phyloP scores from a whole-genome alignment of 1,140 invertebrate species.

The Drosophila hydei region DNA sequence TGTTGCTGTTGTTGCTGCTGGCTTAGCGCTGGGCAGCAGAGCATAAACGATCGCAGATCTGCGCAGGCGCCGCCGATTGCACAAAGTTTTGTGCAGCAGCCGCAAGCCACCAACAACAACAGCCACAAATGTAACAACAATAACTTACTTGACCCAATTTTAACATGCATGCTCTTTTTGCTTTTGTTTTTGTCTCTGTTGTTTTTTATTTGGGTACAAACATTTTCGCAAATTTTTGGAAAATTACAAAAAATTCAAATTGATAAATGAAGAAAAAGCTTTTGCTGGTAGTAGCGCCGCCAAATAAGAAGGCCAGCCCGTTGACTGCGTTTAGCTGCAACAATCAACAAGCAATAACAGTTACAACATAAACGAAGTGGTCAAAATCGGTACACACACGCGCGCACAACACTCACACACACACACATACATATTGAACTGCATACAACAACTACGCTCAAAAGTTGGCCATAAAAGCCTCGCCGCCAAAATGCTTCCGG shows the following conservation, averaged over 20 bases:
- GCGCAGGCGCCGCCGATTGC: constrained; percentile 53
- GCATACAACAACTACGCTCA: constrained; percentile 18
- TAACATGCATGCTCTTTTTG: constrained; percentile 18
- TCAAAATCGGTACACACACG: constrained; percentile 6
- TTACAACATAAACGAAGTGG: constrained; percentile 26
- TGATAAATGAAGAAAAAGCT: constrained; percentile 24
- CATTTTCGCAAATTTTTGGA: constrained; percentile 16
- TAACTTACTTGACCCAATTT: constrained; percentile 31
- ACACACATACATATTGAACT: constrained; percentile 28
- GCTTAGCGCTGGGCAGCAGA: constrained; percentile 40
- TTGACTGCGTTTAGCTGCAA: constrained; percentile 27
- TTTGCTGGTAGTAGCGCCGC: constrained; percentile 16
- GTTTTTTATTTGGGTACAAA: constrained; percentile 11
- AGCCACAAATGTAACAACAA: constrained; percentile 22
- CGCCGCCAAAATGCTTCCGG: constrained; percentile 76
- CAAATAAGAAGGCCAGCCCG: constrained; percentile 19
- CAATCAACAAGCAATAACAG: constrained; percentile 33
- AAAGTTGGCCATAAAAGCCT: constrained; percentile 53
- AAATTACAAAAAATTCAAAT: constrained; percentile 7
- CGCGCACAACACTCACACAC: neutral
- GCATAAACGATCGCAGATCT: constrained; percentile 55
- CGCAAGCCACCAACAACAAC: constrained; percentile 5
- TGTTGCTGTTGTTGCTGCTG: constrained; percentile 34
- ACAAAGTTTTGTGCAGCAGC: constrained; percentile 55
- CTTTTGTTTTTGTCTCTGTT: neutral